A percentile compares a stretch with the other conserved stretches of the same genome.
Conservation (phyloP, 1,140 invertebrate genomes). For the Caenorhabditis latens region DNA sequence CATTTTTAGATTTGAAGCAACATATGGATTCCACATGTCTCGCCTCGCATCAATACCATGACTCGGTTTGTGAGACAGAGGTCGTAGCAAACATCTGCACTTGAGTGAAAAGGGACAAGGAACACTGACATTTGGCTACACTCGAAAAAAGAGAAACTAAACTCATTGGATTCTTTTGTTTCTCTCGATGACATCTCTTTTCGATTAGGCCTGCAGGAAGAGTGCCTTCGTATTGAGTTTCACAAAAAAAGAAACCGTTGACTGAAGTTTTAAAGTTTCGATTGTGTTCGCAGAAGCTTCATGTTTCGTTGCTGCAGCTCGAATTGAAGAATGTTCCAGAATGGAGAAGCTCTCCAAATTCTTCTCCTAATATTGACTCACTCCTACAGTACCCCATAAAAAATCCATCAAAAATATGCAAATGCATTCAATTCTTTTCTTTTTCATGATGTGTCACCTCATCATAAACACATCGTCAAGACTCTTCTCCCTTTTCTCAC, state of each 20-base stretch:
- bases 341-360: neutral
- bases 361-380: conserved; percentile 18
- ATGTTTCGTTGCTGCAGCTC: too few relatives aligned
- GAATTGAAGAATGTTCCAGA: too few relatives aligned
- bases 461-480: conserved; percentile 16
- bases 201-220: neutral
- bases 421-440: conserved; percentile 6
- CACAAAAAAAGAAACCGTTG: neutral
- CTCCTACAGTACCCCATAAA: conserved; percentile 18
- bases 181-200: conserved; percentile 5
- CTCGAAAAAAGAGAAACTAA: neutral
- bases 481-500: neutral
- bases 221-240: neutral
- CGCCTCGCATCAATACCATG: too few relatives aligned
- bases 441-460: conserved; percentile 41
- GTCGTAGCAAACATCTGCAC: conserved; percentile 39
- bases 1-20: conserved; percentile 15
- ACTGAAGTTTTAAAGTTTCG: neutral
- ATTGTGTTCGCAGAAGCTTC: neutral
- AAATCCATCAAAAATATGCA: conserved; percentile 6
- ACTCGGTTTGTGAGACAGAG: neutral
- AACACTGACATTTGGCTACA: conserved; percentile 5
- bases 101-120: conserved; percentile 17
- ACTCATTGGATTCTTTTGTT: conserved; percentile 39
- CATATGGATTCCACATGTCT: conserved; percentile 49